Evolutionary conservation across 2,113 vertebrate genomes (phyloP), one percentile per base, ranked within the genome.

Genomic region (Tretioscincus oriximinensis): DNA sequence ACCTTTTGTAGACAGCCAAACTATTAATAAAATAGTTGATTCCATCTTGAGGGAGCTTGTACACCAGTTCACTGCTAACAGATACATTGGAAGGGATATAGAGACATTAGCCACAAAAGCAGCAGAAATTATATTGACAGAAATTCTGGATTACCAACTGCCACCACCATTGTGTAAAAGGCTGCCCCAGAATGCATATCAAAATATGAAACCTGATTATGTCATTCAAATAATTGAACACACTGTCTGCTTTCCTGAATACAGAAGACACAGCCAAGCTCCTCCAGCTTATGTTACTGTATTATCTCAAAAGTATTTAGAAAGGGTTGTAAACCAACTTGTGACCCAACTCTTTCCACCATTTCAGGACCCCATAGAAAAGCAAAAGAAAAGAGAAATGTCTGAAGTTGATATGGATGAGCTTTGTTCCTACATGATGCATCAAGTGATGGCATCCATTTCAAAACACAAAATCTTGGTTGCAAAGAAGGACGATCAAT

Each of bases 391-490:
- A 22, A 12, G n/a, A 9, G 73, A 49, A 9, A 22, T 20, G 51
- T 18, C 51, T 2, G 54, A 21, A 12, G 21, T 10, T 18, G 80
- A 70, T 47, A 63, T 45, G 18, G 22, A 76, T 12, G 80, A 82
- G 10, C 73, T 82, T n/a, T 70, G 35, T 22, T 63, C 80, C 20
- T 76, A 82, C n/a, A 76, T 82, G 74, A 61, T 76, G 26, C 9
- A 70, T 7, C 49, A 82, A 12, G 80, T 82, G 28, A 70, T 76
- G 80, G 45, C 11, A 41, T 82, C 80, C 73, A 82, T 82, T 49
- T 69, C 80, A 3, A 76, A 76, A 12, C 80, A 82, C 80, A 82
- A 82, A 67, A 82, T 82, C 51, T 82, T 73, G 80, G 80, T 82
- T 2, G 73, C 80, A n/a, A 76, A 76, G 28, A 76, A 70, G 58